These are phyloP conservation scores for Cebus imitator DNA, from an alignment of 2,113 vertebrate species.

Conservation along the genomic window DNA sequence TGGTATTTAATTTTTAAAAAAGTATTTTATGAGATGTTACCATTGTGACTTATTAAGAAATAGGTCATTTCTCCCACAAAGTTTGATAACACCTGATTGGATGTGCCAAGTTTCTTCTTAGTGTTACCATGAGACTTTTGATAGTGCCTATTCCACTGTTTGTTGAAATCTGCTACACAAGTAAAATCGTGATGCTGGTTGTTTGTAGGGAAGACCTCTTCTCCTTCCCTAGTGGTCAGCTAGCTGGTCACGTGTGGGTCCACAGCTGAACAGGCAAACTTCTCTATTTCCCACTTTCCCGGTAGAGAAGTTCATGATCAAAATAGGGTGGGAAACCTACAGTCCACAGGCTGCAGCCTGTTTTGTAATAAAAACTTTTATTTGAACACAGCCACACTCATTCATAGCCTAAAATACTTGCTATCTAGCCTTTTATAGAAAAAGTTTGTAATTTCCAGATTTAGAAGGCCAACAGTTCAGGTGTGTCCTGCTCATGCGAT, in stretches of 20 bases:
- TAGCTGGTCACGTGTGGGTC: not conserved
- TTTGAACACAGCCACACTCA: not conserved
- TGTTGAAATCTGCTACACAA: not conserved
- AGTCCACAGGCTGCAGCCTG: not conserved
- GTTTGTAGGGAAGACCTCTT: not conserved
- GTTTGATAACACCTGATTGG: not conserved
- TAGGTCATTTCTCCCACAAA: conserved; percentile 21
- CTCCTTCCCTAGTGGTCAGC: not conserved
- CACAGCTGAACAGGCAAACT: not conserved
- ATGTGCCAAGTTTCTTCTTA: not conserved
- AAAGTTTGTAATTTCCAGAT: not conserved
- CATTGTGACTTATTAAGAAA: conserved; percentile 52
- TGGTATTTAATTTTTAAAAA: conserved; percentile 42
- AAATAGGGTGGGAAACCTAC: not conserved
- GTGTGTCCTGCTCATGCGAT: not conserved
- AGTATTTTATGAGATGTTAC: conserved; percentile 50
- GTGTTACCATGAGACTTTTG: not conserved
- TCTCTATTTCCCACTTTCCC: not conserved
- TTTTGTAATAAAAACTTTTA: conserved; percentile 2
- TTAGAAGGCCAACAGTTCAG: not conserved
- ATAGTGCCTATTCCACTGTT: not conserved
- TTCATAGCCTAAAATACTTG: not conserved
- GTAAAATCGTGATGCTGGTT: rapidly evolving
- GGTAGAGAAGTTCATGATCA: not conserved
- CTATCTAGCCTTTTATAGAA: not conserved